Evolutionary conservation across 2,797 vertebrate species (phyloP), one percentile per base, ranked within the genome.

Genomic region (Setipinna tenuifilis): DNA sequence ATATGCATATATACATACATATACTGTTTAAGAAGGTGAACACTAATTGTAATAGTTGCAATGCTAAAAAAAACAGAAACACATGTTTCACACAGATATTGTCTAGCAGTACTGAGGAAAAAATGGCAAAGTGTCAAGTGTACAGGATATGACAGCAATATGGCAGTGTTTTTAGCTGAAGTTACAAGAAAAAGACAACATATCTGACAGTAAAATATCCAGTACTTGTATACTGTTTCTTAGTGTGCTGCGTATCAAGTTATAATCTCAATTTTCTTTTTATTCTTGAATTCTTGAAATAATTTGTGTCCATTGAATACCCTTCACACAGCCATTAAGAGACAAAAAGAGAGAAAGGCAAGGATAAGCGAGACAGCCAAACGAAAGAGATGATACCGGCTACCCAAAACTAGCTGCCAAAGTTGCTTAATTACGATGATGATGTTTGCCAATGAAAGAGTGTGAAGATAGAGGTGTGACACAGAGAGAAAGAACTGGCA

Each of bases 131-230:
- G 50, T 80, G 87, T 89, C 62, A 83, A 85, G 65, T 90, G 81
- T 71, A 88, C 88, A 85, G 85, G 83, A 82, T 75, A 82, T 87
- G 88, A 89, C 88, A 91, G 92, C 90, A 91, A 91, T 92, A 92
- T 87, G 31, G 85, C 62, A 84, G 83, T 35, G 88, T 91, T 90
- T 92, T 90, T 89, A 90, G 87, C 84, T 85, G 1, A 82, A 83
- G 31, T 85, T 75, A 75, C 68, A 28, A 17, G 14, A 65, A 44
- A 46, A 54, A 82, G 48, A 28, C 19, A 81, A 83, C 58, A 89
- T 54, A 81, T 88, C 85, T 62, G 61, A 84, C 25, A 50, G 80
- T 85, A 68, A 85, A 46, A 82, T 85, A 59, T 85, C 75, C 84
- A 44, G 78, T 80, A 86, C 84, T 68, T 86, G 58, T 86, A 81